These are phyloP conservation scores for Tupiocoris notatus DNA, from an alignment of 2,888 invertebrate species.

Conservation along the genomic window DNA sequence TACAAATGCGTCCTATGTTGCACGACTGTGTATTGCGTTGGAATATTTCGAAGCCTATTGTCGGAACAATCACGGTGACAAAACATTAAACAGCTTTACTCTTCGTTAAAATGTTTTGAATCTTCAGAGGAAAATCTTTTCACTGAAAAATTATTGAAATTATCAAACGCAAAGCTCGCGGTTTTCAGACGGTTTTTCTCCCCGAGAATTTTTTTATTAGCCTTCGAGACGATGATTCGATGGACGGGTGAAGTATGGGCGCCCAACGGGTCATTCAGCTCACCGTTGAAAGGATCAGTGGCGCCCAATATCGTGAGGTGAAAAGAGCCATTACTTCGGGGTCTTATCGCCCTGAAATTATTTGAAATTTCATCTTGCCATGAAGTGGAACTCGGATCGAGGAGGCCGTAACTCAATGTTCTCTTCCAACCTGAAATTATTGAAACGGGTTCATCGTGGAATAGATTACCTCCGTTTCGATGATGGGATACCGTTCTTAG, in stretches of 20 bases:
- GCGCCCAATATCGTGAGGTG: conserved; percentile 39
- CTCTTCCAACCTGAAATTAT: conserved; percentile 14
- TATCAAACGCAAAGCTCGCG: not conserved
- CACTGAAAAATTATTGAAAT: too few relatives aligned
- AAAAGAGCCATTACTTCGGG: conserved; percentile 33
- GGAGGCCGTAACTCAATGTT: conserved; percentile 6
- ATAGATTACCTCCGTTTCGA: conserved; percentile 7
- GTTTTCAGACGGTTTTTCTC: not conserved
- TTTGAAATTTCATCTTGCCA: conserved; percentile 10
- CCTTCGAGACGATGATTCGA: conserved; percentile 11
- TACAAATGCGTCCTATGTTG: too few relatives aligned
- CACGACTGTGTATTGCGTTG: too few relatives aligned
- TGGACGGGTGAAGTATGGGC: conserved; percentile 20
- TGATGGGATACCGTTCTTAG: conserved; percentile 1
- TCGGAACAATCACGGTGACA: too few relatives aligned
- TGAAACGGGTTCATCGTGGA: conserved; percentile 29
- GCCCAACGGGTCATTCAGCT: conserved; percentile 17
- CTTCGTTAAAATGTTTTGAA: too few relatives aligned
- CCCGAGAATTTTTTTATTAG: conserved; percentile 1
- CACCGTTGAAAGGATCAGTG: conserved; percentile 28
- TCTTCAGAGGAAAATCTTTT: too few relatives aligned
- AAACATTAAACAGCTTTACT: too few relatives aligned
- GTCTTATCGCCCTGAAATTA: not conserved
- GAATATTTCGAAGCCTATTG: too few relatives aligned
- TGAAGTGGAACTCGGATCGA: conserved; percentile 1